phyloP scores from a whole-genome alignment of 2,113 vertebrate species.

The Pollachius pollachius region DNA sequence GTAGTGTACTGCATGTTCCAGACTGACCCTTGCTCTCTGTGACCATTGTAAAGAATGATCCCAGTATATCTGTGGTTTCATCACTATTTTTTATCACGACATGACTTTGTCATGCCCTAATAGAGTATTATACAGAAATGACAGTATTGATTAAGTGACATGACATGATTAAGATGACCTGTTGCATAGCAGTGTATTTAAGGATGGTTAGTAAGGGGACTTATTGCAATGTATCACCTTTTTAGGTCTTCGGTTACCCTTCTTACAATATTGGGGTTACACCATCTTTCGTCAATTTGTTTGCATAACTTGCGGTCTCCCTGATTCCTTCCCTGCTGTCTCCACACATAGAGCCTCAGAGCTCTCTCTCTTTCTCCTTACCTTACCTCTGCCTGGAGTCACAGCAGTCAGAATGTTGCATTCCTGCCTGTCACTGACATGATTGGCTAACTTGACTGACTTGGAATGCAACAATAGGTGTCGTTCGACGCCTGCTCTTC shows the following conservation, averaged over 20 bases:
- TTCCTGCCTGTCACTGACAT: constrained; percentile 57
- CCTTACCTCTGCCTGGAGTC: constrained; percentile 32
- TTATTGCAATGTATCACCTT: too few species aligned
- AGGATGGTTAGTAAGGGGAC: too few species aligned
- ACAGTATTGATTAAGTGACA: too few species aligned
- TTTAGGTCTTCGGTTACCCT: too few species aligned
- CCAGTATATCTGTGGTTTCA: too few species aligned
- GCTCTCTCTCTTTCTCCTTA: not conserved
- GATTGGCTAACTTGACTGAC: constrained; percentile 53
- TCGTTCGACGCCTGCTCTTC: constrained; percentile 55
- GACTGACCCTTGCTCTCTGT: constrained; percentile 17
- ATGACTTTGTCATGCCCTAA: too few species aligned
- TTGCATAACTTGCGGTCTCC: not conserved
- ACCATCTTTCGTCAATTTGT: not conserved
- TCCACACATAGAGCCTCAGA: not conserved
- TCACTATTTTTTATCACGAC: too few species aligned
- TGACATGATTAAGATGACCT: too few species aligned
- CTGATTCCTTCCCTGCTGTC: constrained; percentile 5
- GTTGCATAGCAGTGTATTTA: too few species aligned
- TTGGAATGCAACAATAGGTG: constrained; percentile 63
- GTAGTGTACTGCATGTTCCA: constrained; percentile 25
- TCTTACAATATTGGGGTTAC: too few species aligned
- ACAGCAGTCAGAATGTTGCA: constrained; percentile 45
- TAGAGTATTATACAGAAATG: too few species aligned
- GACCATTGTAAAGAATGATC: constrained; percentile 1